Percentiles rank a stretch among this genome's conserved stretches.
phyloP scores from a whole-genome alignment of 2,797 vertebrate species.

The Coregonus suidteri region DNA sequence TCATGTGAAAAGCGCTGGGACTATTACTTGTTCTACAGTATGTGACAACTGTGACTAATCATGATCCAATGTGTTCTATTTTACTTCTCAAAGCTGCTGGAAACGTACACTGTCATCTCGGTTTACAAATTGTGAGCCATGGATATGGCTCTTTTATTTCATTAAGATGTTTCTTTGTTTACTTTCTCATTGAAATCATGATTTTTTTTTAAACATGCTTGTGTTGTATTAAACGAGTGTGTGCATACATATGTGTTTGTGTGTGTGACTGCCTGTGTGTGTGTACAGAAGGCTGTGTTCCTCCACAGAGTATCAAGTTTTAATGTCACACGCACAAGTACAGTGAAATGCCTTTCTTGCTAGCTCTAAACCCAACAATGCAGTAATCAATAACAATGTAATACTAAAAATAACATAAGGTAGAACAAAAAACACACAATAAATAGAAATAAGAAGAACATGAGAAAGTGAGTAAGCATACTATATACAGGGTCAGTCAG shows the following conservation, averaged over 20 bases:
- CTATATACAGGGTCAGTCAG: no score
- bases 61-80: background rate
- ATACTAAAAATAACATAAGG: no score
- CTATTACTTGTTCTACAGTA: no score
- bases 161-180: background rate
- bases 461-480: no score
- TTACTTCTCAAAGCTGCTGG: background rate
- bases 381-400: no score
- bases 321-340: no score
- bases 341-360: no score
- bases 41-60: no score
- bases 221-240: background rate
- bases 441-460: no score
- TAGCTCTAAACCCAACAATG: no score
- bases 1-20: no score
- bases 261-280: background rate
- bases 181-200: background rate
- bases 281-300: background rate
- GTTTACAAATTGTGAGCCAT: background rate
- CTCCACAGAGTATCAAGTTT: background rate
- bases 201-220: background rate
- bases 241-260: background rate
- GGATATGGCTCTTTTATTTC: background rate
- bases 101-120: background rate
- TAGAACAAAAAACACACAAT: no score